Conservation (phyloP, 2,888 invertebrate species). For the Allophyes oxyacanthae region DNA sequence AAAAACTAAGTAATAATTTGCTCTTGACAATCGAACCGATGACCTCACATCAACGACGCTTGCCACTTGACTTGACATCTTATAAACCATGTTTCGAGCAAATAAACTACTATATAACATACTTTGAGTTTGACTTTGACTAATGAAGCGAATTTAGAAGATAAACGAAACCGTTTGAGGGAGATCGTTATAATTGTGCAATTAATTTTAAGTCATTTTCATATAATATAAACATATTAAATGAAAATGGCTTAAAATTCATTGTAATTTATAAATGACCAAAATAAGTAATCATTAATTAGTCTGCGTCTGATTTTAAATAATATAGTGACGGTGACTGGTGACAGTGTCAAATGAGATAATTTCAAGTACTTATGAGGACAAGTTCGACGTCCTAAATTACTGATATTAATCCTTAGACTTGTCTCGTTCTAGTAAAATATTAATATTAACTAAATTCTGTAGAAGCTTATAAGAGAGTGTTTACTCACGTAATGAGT, state of each 20-base stretch:
- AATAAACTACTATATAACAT: too few species aligned
- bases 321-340: background rate
- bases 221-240: too few species aligned
- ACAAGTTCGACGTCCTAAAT: slow-evolving; percentile 26
- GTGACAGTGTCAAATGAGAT: slow-evolving; percentile 34
- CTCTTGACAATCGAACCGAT: too few species aligned
- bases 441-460: slow-evolving; percentile 28
- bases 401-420: slow-evolving; percentile 19
- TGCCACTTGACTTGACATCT: too few species aligned
- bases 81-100: too few species aligned
- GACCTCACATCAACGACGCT: too few species aligned
- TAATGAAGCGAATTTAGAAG: too few species aligned
- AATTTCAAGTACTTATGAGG: slow-evolving; percentile 26
- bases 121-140: too few species aligned
- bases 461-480: background rate
- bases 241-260: too few species aligned
- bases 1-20: too few species aligned
- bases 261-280: too few species aligned
- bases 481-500: slow-evolving; percentile 27
- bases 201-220: too few species aligned
- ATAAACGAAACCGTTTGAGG: slow-evolving; percentile 1
- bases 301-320: background rate
- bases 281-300: background rate
- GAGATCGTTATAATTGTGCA: background rate
- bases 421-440: slow-evolving; percentile 8